Percentiles rank a stretch among this genome's conserved stretches.
These are phyloP conservation scores for Blastobasis lacticolella DNA, from an alignment of 2,888 invertebrate species.

Conservation along the genomic window DNA sequence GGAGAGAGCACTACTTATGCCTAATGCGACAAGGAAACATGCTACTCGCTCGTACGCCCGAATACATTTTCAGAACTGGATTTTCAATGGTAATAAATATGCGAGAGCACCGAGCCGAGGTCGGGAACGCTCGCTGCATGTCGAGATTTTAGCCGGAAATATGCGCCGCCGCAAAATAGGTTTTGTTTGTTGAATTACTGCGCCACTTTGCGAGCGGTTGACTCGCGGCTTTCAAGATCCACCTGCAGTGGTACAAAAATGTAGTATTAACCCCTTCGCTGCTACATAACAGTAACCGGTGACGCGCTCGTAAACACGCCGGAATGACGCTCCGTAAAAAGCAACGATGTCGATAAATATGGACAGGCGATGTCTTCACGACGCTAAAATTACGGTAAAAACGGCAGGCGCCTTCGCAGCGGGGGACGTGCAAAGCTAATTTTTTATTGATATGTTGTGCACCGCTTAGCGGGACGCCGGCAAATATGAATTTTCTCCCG, in stretches of 20 bases:
- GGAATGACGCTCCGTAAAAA: conserved; percentile 59
- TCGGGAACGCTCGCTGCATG: not conserved
- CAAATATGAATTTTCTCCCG: conserved; percentile 1
- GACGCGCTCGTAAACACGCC: conserved; percentile 55
- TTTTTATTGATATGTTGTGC: conserved; percentile 34
- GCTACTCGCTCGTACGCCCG: conserved; percentile 51
- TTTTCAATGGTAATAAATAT: conserved; percentile 67
- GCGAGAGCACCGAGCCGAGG: conserved; percentile 31
- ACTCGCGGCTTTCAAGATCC: conserved; percentile 12
- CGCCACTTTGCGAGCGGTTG: no score
- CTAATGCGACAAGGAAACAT: conserved; percentile 73
- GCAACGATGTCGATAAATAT: conserved; percentile 63
- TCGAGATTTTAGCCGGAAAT: not conserved
- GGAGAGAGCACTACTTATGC: conserved; percentile 73
- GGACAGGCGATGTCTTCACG: conserved; percentile 55
- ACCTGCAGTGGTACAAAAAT: conserved; percentile 47
- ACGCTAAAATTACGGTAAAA: conserved; percentile 33
- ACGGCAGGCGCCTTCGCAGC: conserved; percentile 32
- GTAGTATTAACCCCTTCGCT: conserved; percentile 53
- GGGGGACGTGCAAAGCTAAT: conserved; percentile 34
- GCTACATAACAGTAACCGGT: conserved; percentile 57
- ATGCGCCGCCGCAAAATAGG: not conserved
- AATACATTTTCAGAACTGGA: conserved; percentile 59
- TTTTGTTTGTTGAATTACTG: conserved; percentile 2
- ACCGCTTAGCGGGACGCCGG: conserved; percentile 14